A percentile compares a stretch with the other conserved stretches of the same genome.
phyloP scores from a whole-genome alignment of 2,113 vertebrate genomes.

The Chaetops frenatus region DNA sequence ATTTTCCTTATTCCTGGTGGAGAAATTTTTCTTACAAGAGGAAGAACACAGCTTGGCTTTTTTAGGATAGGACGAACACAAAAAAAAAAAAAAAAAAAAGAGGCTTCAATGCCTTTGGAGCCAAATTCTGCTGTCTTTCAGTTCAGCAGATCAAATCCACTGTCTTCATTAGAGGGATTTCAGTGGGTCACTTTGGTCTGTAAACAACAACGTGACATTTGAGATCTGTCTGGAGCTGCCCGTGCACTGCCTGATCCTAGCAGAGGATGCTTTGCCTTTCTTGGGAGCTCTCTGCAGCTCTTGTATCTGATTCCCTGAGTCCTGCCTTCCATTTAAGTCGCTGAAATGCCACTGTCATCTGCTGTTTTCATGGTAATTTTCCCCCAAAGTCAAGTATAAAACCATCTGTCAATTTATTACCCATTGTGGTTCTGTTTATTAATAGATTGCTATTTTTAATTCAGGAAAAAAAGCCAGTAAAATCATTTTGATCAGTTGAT shows the following conservation, averaged over 20 bases:
- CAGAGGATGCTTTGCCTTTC: constrained; percentile 21
- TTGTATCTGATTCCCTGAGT: not conserved
- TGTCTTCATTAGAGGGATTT: not conserved
- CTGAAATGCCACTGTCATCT: constrained; percentile 37
- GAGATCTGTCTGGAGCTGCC: not conserved
- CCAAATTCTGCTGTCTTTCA: not conserved
- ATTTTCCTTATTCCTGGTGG: not conserved
- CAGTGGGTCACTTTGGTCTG: not conserved
- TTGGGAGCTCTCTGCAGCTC: not conserved
- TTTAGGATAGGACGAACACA: not conserved
- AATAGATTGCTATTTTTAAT: constrained; percentile 48
- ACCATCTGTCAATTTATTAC: constrained; percentile 43
- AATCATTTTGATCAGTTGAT: constrained; percentile 11
- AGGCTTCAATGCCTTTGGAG: not conserved
- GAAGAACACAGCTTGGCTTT: not conserved
- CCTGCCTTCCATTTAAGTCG: constrained; percentile 16
- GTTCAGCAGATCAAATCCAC: not conserved
- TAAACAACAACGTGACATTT: not conserved
- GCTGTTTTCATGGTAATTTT: constrained; percentile 32
- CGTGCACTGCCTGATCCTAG: not conserved
- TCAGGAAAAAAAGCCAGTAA: not conserved
- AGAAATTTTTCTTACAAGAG: not conserved
- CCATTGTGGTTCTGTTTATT: constrained; percentile 45
- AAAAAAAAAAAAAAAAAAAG: not conserved
- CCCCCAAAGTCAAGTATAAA: constrained; percentile 27